Conservation (phyloP, 2,888 invertebrate genomes). For the Enchytraeus crypticus region DNA sequence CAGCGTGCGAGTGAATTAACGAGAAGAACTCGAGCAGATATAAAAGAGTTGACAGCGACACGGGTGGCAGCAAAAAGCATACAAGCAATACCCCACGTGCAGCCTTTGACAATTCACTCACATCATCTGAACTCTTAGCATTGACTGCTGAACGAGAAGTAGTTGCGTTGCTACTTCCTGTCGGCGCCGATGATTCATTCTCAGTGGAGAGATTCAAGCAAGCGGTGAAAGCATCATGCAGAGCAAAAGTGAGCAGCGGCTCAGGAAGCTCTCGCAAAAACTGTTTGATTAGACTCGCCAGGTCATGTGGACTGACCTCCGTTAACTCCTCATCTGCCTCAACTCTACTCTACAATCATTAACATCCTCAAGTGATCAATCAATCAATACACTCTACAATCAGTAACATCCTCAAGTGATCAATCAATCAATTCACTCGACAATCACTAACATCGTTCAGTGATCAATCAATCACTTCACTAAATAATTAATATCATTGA, state of each 20-base stretch:
- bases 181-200: too few relatives aligned
- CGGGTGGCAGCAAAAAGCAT: conserved; percentile 64
- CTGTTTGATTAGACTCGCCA: conserved; percentile 74
- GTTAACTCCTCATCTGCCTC: conserved; percentile 62
- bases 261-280: conserved; percentile 77
- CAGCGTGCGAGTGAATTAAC: conserved; percentile 61
- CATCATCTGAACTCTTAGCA: too few relatives aligned
- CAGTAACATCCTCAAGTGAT: too few relatives aligned
- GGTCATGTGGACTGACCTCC: conserved; percentile 69
- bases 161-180: too few relatives aligned
- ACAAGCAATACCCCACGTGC: conserved; percentile 61
- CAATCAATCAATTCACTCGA: too few relatives aligned
- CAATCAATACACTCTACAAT: too few relatives aligned
- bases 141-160: too few relatives aligned
- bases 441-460: too few relatives aligned
- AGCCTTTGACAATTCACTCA: too few relatives aligned
- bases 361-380: too few relatives aligned
- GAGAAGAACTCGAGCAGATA: conserved; percentile 67
- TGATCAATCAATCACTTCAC: too few relatives aligned
- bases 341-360: conserved; percentile 55
- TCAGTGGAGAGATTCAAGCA: conserved; percentile 45
- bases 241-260: conserved; percentile 65
- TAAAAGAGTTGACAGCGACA: conserved; percentile 68
- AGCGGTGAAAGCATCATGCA: conserved; percentile 67
- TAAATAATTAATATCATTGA: too few relatives aligned